These are phyloP conservation scores for Enteromius anoplus DNA, from an alignment of 2,797 vertebrate species.

Conservation along the genomic window DNA sequence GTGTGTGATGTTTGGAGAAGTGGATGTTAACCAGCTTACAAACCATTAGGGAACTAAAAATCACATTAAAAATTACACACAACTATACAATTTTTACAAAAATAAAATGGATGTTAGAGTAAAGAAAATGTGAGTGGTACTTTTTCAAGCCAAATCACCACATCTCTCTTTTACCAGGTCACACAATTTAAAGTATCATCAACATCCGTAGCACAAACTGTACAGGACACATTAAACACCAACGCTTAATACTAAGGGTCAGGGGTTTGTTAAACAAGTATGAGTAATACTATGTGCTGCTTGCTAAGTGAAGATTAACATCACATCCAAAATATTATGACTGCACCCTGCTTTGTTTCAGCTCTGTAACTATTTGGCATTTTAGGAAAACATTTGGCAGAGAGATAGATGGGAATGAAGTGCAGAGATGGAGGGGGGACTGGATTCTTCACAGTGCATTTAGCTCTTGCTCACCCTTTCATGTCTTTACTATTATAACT, in stretches of 20 bases:
- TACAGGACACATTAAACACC: not conserved
- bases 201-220: not conserved
- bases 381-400: slow-evolving; percentile 22
- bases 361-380: slow-evolving; percentile 3
- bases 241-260: not conserved
- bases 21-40: slow-evolving; percentile 1
- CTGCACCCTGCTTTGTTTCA: slow-evolving; percentile 14
- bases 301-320: slow-evolving; percentile 8
- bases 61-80: not conserved
- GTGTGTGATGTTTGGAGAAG: slow-evolving; percentile 3
- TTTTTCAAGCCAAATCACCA: not conserved
- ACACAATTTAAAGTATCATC: not conserved
- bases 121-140: not conserved
- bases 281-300: not conserved
- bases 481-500: slow-evolving; percentile 23
- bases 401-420: slow-evolving; percentile 6
- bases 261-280: not conserved
- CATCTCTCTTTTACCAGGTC: not conserved
- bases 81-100: not conserved
- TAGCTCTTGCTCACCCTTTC: not conserved
- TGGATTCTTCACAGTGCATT: not conserved
- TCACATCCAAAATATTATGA: slow-evolving; percentile 7
- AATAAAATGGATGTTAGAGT: not conserved
- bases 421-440: slow-evolving; percentile 4
- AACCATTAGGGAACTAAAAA: not conserved